Evolutionary conservation across 2,113 vertebrate genomes (phyloP).

Genomic region (Halichoerus grypus): DNA sequence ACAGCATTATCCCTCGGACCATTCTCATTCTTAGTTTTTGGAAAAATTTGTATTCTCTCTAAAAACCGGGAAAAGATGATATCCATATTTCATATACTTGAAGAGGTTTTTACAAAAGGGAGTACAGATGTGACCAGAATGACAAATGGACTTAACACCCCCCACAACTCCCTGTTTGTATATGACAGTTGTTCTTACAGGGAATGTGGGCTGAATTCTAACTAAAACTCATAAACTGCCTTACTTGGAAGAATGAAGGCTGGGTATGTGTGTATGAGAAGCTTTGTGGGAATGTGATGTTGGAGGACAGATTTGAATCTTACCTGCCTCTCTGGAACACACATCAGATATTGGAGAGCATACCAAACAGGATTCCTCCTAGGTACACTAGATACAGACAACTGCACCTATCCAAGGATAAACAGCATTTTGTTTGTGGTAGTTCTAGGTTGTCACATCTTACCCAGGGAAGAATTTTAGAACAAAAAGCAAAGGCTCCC

Average conservation of each 20-base stretch:
- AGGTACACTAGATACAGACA: background rate
- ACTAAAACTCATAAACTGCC: background rate
- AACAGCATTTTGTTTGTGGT: background rate
- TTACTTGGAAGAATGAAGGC: background rate
- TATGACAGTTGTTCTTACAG: background rate
- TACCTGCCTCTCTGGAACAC: background rate
- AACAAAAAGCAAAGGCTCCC: background rate
- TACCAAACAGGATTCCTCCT: background rate
- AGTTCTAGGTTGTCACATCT: background rate
- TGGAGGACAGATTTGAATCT: background rate
- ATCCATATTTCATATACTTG: background rate
- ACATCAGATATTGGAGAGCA: background rate
- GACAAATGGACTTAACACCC: background rate
- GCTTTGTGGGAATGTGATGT: background rate
- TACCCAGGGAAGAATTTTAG: background rate
- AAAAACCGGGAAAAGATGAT: background rate
- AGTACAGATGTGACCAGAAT: background rate
- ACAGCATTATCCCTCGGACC: background rate
- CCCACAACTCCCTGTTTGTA: background rate
- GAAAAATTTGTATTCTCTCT: background rate
- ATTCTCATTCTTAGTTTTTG: background rate
- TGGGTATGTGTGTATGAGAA: background rate
- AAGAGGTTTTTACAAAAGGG: background rate
- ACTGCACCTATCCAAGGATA: background rate
- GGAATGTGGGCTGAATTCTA: background rate